Evolutionary conservation across 2,888 invertebrate species (phyloP), one percentile per base, ranked within the genome.

Genomic region (Terebella lapidaria): DNA sequence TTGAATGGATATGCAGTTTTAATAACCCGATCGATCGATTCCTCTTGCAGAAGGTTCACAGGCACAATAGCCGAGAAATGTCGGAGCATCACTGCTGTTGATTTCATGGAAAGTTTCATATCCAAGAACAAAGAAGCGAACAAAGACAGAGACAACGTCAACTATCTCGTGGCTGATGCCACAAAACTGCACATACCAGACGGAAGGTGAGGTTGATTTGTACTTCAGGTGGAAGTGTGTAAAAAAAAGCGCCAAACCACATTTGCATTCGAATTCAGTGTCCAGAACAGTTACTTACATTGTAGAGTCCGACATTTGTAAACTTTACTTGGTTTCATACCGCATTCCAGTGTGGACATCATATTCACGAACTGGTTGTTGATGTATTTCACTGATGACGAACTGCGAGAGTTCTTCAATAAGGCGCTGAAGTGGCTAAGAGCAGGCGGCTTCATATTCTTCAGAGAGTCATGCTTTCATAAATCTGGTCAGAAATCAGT

Each of bases 281-380:
- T n/a, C n/a, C n/a, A n/a, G n/a, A n/a, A n/a, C n/a, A n/a, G n/a
- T n/a, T n/a, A n/a, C n/a, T n/a, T n/a, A n/a, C n/a, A n/a, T n/a
- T n/a, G n/a, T n/a, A n/a, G n/a, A n/a, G n/a, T n/a, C n/a, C n/a
- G n/a, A n/a, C n/a, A n/a, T n/a, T n/a, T n/a, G n/a, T n/a, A n/a
- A n/a, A n/a, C n/a, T n/a, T n/a, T n/a, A n/a, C n/a, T n/a, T n/a
- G n/a, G n/a, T n/a, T n/a, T n/a, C n/a, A n/a, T n/a, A n/a, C n/a
- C n/a, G n/a, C 10, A 15, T 35, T 35, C 18, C 71, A 84, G 84
- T 63, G 78, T 78, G 57, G 84, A 85, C 68, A 65, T 84, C 55
- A 79, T 85, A 24, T 85, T 85, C 75, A 83, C 84, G 66, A 85
- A 85, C 72, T 85, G 85, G 85, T 76, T 85, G 54, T 75, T 85